Percentiles rank a stretch among this genome's conserved stretches.
Conservation (phyloP, 2,797 vertebrate species). For the Dicrostonyx torquatus region DNA sequence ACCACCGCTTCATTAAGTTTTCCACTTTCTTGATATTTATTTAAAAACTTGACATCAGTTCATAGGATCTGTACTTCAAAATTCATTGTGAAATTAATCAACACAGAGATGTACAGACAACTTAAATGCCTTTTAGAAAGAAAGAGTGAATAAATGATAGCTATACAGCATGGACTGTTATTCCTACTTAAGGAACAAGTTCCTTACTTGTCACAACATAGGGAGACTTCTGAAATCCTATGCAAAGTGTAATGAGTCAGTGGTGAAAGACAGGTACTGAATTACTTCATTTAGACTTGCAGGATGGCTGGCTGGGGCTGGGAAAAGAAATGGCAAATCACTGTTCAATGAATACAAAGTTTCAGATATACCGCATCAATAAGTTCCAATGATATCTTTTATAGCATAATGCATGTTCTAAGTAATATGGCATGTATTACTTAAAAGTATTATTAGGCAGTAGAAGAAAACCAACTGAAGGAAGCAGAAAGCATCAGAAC, state of each 20-base stretch:
- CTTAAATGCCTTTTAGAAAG: not conserved
- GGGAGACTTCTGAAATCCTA: too few relatives aligned
- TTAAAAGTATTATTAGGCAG: not conserved
- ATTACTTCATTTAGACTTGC: not conserved
- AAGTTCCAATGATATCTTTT: not conserved
- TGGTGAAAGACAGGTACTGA: not conserved
- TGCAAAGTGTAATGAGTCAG: not conserved
- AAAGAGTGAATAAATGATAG: not conserved
- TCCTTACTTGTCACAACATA: not conserved
- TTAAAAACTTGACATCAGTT: not conserved
- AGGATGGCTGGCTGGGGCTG: too few relatives aligned
- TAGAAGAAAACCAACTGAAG: not conserved
- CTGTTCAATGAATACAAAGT: not conserved
- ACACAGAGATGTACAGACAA: not conserved
- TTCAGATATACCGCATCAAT: not conserved
- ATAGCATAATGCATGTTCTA: not conserved
- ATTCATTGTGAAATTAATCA: not conserved
- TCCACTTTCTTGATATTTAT: not conserved
- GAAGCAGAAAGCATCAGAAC: not conserved
- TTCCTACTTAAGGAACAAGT: not conserved
- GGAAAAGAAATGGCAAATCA: not conserved
- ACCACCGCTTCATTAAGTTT: too few relatives aligned
- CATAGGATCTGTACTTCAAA: not conserved
- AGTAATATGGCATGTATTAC: not conserved
- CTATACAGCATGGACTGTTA: not conserved